Base-by-base conservation (phyloP, 1,140 invertebrate species). In the Lepidostoma basale region DNA sequence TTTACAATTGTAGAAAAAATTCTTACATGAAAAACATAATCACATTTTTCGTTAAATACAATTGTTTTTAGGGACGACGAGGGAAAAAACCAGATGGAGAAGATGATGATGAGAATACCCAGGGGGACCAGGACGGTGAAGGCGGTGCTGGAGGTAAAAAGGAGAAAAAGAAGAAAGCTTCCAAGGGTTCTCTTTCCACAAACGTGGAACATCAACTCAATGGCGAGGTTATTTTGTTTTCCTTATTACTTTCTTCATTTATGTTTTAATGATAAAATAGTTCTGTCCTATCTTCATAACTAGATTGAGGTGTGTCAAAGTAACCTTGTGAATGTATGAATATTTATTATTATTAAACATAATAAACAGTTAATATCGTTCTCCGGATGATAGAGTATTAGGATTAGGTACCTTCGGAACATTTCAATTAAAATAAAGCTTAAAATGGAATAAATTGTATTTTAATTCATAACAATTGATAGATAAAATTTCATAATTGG, bases 1-100 rank as follows among this genome's bases (percentile, higher is more conserved):
- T 18, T 20, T 9, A 22, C n/a, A 22, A 18, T 18, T 45, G 8
- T n/a, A 44, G 40, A 2, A 1, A n/a, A n/a, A n/a, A n/a, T n/a
- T n/a, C n/a, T n/a, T n/a, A n/a, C n/a, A n/a, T n/a, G n/a, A 5
- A 2, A n/a, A 5, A 56, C 3, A n/a, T 20, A 23, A 1, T 23
- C 10, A 60, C 3, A 12, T 42, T 40, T 36, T 40, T 3, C 10
- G 39, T 30, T 23, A 56, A n/a, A 10, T 2, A 16, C 52, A 36
- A 20, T 56, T 56, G 16, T 22, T 45, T 70, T 47, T n/a, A 84
- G 79, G 77, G 77, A 9, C 84, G 84, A 73, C 73, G 83, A 71
- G 81, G 82, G 42, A 83, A 83, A 33, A 83, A 81, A 68, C 82
- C 85, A 62, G 76, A 81, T 54, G 78, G 82, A 1, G 75, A 77